Conservation (phyloP, 2,797 vertebrate species). For the Schizothorax lantsangensis region DNA sequence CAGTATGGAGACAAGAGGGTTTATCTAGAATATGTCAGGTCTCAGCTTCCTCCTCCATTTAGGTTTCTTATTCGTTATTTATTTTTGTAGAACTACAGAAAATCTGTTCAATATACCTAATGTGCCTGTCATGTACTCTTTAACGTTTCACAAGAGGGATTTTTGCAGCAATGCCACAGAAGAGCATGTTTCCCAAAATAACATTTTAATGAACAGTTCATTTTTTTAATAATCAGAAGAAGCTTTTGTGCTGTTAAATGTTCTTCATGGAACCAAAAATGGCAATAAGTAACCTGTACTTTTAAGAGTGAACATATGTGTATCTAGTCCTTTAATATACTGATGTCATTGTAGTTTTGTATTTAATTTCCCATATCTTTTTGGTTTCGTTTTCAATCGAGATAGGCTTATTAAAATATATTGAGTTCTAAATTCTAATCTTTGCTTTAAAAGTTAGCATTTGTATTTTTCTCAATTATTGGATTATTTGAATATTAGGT, state of each 20-base stretch:
- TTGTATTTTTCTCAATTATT: neutral
- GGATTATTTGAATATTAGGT: neutral
- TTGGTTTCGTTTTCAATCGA: neutral
- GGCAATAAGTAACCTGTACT: neutral
- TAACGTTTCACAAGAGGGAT: neutral
- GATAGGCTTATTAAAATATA: neutral
- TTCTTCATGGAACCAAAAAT: neutral
- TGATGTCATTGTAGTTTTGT: too few relatives aligned
- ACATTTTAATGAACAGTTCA: too few relatives aligned
- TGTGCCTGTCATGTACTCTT: neutral
- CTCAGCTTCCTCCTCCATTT: neutral
- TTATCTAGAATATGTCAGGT: neutral
- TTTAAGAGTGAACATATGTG: neutral
- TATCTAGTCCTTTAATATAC: neutral
- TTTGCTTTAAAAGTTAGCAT: neutral
- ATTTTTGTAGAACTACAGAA: neutral
- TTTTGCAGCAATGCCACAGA: neutral
- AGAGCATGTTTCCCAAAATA: neutral
- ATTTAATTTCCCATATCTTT: neutral
- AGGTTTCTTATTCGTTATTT: neutral
- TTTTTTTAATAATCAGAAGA: neutral
- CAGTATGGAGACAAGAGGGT: neutral
- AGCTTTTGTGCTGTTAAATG: neutral
- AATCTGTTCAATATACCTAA: neutral
- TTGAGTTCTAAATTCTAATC: neutral